Evolutionary conservation across 2,888 invertebrate species (phyloP).

Genomic region (Deroplatys truncata): DNA sequence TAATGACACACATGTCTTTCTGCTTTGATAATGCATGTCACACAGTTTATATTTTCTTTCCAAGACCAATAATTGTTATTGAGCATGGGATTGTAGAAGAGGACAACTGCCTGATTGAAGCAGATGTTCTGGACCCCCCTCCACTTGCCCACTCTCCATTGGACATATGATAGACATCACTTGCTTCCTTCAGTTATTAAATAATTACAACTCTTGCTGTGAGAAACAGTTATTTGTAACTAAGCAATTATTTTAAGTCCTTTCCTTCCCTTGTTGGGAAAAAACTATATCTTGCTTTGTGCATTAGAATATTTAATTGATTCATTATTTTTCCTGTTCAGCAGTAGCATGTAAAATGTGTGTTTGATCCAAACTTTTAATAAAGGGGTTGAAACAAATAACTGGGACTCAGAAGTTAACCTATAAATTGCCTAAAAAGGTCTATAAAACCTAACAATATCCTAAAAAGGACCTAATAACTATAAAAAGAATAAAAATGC

Average conservation of each 20-base stretch:
- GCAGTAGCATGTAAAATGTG: too few relatives aligned
- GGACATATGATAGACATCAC: constrained; percentile 16
- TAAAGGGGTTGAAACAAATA: too few relatives aligned
- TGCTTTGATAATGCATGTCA: too few relatives aligned
- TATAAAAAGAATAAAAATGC: too few relatives aligned
- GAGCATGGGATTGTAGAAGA: background rate
- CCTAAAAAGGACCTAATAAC: too few relatives aligned
- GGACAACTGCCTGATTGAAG: background rate
- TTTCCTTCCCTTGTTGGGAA: background rate
- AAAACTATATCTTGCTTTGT: background rate
- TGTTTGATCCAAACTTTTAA: too few relatives aligned
- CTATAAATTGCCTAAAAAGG: too few relatives aligned
- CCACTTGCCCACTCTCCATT: background rate
- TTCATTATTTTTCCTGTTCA: too few relatives aligned
- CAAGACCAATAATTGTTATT: background rate
- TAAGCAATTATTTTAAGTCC: background rate
- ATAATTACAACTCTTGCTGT: constrained; percentile 9
- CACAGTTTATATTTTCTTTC: background rate
- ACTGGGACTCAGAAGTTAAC: too few relatives aligned
- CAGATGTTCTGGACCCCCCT: background rate
- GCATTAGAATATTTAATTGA: too few relatives aligned
- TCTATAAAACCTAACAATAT: too few relatives aligned
- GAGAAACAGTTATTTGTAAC: constrained; percentile 4
- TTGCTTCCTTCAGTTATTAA: constrained; percentile 12
- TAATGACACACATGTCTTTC: too few relatives aligned